These are phyloP conservation scores for Charadrius vociferus DNA, from an alignment of 2,113 vertebrate species.

Conservation along the genomic window DNA sequence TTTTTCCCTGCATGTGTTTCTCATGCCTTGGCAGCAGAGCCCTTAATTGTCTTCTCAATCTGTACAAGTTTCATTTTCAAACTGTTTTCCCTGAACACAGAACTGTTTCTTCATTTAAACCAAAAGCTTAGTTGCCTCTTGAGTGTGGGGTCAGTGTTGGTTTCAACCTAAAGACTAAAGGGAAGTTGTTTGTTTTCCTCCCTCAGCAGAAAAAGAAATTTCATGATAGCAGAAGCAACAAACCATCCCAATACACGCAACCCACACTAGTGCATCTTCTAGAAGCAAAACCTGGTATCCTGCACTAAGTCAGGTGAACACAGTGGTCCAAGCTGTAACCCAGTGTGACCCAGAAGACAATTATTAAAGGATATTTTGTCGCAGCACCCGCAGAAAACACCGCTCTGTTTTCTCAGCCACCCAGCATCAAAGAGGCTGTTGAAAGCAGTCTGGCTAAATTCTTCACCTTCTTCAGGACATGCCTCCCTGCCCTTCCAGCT, in stretches of 20 bases:
- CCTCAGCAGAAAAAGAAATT: background rate
- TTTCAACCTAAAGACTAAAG: background rate
- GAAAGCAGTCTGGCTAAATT: constrained; percentile 29
- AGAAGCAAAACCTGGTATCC: background rate
- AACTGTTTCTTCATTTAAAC: background rate
- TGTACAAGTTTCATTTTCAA: background rate
- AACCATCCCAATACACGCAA: background rate
- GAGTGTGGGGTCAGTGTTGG: background rate
- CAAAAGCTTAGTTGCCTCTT: background rate
- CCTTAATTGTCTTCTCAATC: background rate
- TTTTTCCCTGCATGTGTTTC: background rate
- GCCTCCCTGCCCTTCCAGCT: background rate
- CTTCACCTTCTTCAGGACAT: constrained; percentile 3
- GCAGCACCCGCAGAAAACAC: background rate
- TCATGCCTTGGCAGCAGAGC: fast-evolving
- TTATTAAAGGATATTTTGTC: background rate
- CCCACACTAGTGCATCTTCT: fast-evolving
- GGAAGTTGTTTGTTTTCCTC: background rate
- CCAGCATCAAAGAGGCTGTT: constrained; percentile 17
- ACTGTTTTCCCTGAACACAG: background rate
- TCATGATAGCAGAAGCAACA: background rate
- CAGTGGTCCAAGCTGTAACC: background rate
- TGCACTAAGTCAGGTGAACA: fast-evolving
- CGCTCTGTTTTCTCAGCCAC: constrained; percentile 32
- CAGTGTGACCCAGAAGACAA: background rate